Evolutionary conservation across 2,888 invertebrate species (phyloP), one percentile per base, ranked within the genome.

Genomic region (Cryptocephalus primarius): DNA sequence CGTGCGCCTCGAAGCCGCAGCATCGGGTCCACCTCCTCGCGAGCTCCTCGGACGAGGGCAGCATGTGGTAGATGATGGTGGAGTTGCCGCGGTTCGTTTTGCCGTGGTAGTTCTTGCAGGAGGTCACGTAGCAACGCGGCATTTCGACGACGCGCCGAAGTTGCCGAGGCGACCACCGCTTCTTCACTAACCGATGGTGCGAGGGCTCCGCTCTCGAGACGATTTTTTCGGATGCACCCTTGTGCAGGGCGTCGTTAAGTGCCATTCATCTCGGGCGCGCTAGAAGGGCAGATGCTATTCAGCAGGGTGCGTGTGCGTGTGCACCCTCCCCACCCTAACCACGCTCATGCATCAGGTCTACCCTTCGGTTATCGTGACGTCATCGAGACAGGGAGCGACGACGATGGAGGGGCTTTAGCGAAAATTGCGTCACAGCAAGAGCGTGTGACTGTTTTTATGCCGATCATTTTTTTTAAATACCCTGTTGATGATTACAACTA

Each of bases 71-170:
- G 46, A 74, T 73, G 48, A 75, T 68, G 48, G 58, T 57, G 12
- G 52, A 47, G 33, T 53, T 59, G 32, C 69, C 70, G 36, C 73
- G 68, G 22, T 22, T 22, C 39, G 75, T 75, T 58, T 74, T 72
- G 40, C 73, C 70, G 59, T 75, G 75, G 57, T 74, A 75, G 60
- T 75, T 75, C 47, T 72, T 67, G 61, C 75, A 75, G 51, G 70
- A 70, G 52, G 68, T 67, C 42, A 75, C 75, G 54, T 70, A 74
- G 64, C 75, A 75, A 64, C 75, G 75, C 52, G 75, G 75, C 75
- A 75, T 75, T 57, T 62, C 63, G 9, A 42, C 36, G 46, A 40
- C n/a, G n/a, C n/a, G n/a, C n/a, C n/a, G 12, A 9, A 32, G 14
- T 32, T 36, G 6, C 10, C 33, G 32, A 22, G 6, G 22, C 22